Base-by-base conservation (phyloP, 2,113 vertebrate genomes). In the Pelecanus crispus region DNA sequence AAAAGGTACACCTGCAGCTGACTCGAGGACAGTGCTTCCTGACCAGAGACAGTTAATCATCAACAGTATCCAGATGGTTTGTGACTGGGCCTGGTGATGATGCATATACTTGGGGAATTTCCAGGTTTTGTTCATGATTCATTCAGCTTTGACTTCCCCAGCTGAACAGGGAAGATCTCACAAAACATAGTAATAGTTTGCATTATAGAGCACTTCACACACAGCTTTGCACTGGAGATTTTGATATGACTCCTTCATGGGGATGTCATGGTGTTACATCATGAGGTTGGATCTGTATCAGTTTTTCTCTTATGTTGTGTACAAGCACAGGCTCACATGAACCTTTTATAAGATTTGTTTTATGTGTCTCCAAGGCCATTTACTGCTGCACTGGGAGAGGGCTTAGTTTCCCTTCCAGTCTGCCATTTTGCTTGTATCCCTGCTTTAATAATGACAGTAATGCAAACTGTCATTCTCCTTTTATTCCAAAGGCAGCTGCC, bases 81-180 rank as follows among this genome's bases (percentile, higher is more conserved):
- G 63, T 92, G 82, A 67, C 95, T 81, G 70, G 84, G 70, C 77
- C 65, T 80, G n/a, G 61, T 87, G 91, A 52, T 91, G 94, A 94
- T 89, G 77, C 88, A 85, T 10, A 38, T 38, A 78, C 44, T 96
- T 91, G 94, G 91, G 86, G 81, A 75, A 89, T 85, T 89, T 97
- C 86, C 94, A 94, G 91, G 66, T 94, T 97, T 95, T 91, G 56
- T 91, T 91, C 65, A 19, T 94, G 81, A 96, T 94, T 94, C 94
- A 91, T 94, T 92, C 95, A 86, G 88, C 66, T 94, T 94, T 94
- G 86, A 95, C 68, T 94, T 92, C 56, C 52, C 73, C 2, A 3
- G 45, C 61, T 94, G 45, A 58, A 88, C 67, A 88, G 59, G 52
- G 67, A 94, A 95, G 75, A 84, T 86, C 63, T 93, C 47, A 36